Evolutionary conservation across 2,113 vertebrate genomes (phyloP).

Genomic region (Gallinago jamesoni): DNA sequence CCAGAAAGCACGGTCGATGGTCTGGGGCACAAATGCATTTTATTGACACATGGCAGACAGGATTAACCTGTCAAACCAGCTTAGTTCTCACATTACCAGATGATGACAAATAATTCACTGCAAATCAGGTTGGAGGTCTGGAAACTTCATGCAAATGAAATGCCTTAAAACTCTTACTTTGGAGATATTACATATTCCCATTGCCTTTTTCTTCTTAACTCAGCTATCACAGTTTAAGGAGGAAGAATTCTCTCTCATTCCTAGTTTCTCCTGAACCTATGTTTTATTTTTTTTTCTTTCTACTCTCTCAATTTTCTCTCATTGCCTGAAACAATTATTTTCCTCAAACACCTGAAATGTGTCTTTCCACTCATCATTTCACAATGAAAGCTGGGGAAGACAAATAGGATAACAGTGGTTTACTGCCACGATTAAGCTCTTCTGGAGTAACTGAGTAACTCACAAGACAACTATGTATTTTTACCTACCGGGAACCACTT

Average conservation of each 20-base stretch:
- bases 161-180: neutral
- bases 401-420: neutral
- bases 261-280: neutral
- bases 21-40: neutral
- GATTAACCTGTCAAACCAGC: neutral
- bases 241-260: neutral
- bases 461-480: neutral
- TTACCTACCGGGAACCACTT: neutral
- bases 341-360: neutral
- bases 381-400: neutral
- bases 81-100: neutral
- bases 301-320: neutral
- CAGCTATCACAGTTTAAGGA: neutral
- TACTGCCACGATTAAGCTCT: neutral
- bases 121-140: neutral
- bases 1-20: neutral
- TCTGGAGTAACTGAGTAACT: neutral
- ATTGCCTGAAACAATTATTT: neutral
- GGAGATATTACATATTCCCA: neutral
- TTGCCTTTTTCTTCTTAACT: neutral
- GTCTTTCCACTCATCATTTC: neutral
- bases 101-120: neutral
- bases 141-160: neutral
- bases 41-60: neutral
- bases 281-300: neutral